phyloP scores from a whole-genome alignment of 1,140 invertebrate species.

The Sweltsa coloradensis region DNA sequence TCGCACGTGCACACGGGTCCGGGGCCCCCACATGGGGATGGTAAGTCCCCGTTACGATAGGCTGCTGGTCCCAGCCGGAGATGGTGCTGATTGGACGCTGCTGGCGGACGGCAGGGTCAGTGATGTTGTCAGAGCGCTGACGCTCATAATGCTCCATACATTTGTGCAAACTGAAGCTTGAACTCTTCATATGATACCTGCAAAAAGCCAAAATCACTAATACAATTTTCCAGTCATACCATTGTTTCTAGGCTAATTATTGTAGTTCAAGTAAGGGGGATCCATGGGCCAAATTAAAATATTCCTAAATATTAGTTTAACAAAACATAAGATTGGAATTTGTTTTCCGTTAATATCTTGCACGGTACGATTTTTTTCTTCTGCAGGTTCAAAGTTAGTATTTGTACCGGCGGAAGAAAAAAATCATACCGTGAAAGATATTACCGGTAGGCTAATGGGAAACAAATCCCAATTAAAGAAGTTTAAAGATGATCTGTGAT shows the following conservation, averaged over 20 bases:
- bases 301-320: too few species aligned
- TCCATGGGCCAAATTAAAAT: too few species aligned
- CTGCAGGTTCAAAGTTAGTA: conserved; percentile 5
- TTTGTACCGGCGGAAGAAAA: too few species aligned
- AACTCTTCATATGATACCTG: conserved; percentile 95
- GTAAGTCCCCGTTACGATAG: conserved; percentile 19
- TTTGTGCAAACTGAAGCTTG: conserved; percentile 86
- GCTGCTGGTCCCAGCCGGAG: conserved; percentile 78
- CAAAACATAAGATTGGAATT: conserved; percentile 2
- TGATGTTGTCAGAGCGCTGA: conserved; percentile 84
- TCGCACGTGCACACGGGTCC: conserved; percentile 40
- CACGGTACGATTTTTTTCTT: too few species aligned
- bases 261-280: neutral
- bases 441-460: too few species aligned
- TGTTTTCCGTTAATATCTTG: too few species aligned
- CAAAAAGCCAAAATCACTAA: conserved; percentile 9
- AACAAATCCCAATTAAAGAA: too few species aligned
- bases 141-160: conserved; percentile 95
- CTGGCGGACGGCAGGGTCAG: conserved; percentile 81
- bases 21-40: conserved; percentile 20
- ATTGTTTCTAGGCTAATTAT: neutral
- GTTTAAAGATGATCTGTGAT: too few species aligned
- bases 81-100: conserved; percentile 91
- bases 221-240: neutral
- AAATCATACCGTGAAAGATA: conserved; percentile 10